Percentiles rank a stretch among this genome's conserved stretches.
Evolutionary conservation across 2,888 invertebrate genomes (phyloP).

Genomic region (Willowsia nigromaculata): DNA sequence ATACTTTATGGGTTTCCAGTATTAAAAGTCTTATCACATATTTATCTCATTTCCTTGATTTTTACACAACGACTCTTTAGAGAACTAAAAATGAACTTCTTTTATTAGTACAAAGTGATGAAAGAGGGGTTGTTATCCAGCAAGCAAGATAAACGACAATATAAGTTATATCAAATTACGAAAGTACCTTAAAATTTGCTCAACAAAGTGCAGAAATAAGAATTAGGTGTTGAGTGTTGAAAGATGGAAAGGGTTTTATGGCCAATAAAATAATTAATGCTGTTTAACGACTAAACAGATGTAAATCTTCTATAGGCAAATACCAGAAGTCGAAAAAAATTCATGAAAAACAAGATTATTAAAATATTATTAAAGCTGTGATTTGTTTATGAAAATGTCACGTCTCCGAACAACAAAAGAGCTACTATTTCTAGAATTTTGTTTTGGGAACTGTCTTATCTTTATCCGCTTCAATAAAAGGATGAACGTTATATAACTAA

Average conservation of each 20-base stretch:
- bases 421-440: background rate
- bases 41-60: slow-evolving; percentile 9
- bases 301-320: background rate
- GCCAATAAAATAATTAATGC: background rate
- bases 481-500: background rate
- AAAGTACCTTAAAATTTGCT: background rate
- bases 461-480: background rate
- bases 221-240: background rate
- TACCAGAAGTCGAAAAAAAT: background rate
- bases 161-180: slow-evolving; percentile 16
- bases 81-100: background rate
- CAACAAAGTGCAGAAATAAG: background rate
- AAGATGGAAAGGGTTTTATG: background rate
- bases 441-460: background rate
- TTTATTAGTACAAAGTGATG: background rate
- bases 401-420: slow-evolving; percentile 28
- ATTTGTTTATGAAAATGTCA: slow-evolving; percentile 38
- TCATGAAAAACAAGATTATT: background rate
- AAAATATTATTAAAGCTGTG: background rate
- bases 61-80: background rate
- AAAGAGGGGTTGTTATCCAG: background rate
- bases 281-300: background rate
- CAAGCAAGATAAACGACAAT: background rate
- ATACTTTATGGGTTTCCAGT: background rate
- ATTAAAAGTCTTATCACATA: background rate